Percentiles rank a stretch among this genome's conserved stretches.
Conservation (phyloP, 2,113 vertebrate species). For the Dendrocopos noguchii region DNA sequence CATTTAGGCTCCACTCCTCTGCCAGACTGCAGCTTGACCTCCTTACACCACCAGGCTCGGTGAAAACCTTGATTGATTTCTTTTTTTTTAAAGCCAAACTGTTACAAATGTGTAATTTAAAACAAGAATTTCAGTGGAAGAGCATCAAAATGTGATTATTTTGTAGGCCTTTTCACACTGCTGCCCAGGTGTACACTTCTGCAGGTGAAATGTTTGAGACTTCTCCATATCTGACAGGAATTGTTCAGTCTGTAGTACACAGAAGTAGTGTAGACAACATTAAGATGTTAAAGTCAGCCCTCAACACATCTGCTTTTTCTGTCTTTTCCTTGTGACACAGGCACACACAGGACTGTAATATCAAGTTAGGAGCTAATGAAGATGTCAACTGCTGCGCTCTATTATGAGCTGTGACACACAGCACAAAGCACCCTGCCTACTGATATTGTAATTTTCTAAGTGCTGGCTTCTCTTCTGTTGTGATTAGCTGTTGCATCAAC, state of each 20-base stretch:
- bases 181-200: neutral
- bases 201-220: neutral
- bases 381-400: conserved; percentile 16
- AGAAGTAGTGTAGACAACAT: neutral
- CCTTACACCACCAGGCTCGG: neutral
- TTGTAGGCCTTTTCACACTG: neutral
- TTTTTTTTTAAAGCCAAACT: neutral
- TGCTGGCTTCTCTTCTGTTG: conserved; percentile 37
- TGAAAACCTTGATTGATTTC: neutral
- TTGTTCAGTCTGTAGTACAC: neutral
- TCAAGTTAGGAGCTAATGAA: conserved; percentile 50
- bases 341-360: neutral
- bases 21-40: neutral
- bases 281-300: neutral
- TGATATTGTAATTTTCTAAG: conserved; percentile 49
- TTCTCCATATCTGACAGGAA: neutral
- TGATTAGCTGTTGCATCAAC: conserved; percentile 58
- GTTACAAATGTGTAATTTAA: neutral
- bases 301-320: neutral
- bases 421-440: conserved; percentile 35
- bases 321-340: neutral
- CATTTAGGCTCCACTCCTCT: neutral
- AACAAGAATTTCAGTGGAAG: neutral
- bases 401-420: conserved; percentile 57
- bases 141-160: neutral